Percentiles rank a stretch among this genome's conserved stretches.
Evolutionary conservation across 2,888 invertebrate species (phyloP).

Genomic region (Eugnorisma glareosa): DNA sequence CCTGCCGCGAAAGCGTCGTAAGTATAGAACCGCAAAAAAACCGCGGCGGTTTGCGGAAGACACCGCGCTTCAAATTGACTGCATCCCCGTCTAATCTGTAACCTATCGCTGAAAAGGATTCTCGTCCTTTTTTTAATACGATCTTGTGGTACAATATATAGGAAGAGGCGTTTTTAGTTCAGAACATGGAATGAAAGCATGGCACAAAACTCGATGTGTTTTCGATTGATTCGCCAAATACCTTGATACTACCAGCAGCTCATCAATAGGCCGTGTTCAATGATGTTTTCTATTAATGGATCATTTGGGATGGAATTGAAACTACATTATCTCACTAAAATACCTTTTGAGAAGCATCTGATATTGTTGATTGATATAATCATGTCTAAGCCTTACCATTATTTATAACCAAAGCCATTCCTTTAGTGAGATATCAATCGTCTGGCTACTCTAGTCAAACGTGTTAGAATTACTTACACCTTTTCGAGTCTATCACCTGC

Average conservation of each 20-base stretch:
- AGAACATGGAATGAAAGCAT: background rate
- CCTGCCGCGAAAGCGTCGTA: conserved; percentile 68
- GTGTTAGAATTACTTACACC: background rate
- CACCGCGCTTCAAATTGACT: conserved; percentile 85
- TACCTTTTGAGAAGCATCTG: background rate
- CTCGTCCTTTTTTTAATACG: conserved; percentile 84
- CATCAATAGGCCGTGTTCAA: background rate
- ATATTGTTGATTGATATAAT: background rate
- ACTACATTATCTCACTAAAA: background rate
- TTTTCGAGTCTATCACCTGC: background rate
- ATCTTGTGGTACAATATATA: conserved; percentile 70
- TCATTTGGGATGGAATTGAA: background rate
- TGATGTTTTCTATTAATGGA: background rate
- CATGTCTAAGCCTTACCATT: no score
- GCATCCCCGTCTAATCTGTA: conserved; percentile 88
- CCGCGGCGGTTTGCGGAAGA: conserved; percentile 83
- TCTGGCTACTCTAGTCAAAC: background rate
- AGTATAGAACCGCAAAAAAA: conserved; percentile 74
- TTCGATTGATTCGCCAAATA: background rate
- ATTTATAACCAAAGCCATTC: background rate
- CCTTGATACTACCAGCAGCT: background rate
- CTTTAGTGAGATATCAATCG: background rate
- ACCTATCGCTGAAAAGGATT: conserved; percentile 88
- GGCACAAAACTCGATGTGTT: background rate
- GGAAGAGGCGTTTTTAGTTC: conserved; percentile 46